phyloP scores from a whole-genome alignment of 2,113 vertebrate genomes.

The Crotalus viridis region DNA sequence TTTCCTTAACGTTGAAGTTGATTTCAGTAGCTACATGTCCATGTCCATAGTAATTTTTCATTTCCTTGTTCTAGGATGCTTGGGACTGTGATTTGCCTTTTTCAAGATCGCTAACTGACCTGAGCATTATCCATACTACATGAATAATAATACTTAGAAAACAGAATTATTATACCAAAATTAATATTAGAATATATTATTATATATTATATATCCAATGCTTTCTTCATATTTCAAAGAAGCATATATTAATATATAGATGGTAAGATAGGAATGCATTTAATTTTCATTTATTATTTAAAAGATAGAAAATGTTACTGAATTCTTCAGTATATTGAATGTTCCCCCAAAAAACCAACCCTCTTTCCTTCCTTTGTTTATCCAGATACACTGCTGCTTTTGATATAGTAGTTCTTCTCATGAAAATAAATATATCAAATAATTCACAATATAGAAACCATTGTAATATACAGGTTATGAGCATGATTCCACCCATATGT shows the following conservation, averaged over 20 bases:
- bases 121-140: too few species aligned
- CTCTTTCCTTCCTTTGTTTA: background rate
- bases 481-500: background rate
- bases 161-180: too few species aligned
- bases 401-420: background rate
- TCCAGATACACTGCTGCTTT: background rate
- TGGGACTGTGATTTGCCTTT: too few species aligned
- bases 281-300: background rate
- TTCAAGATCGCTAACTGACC: too few species aligned
- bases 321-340: background rate
- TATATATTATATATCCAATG: background rate
- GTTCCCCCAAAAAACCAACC: background rate
- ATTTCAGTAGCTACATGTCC: too few species aligned
- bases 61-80: too few species aligned
- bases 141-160: too few species aligned
- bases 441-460: constrained; percentile 26
- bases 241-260: background rate
- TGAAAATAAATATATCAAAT: background rate
- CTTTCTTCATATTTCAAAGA: background rate
- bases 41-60: too few species aligned
- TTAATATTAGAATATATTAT: too few species aligned
- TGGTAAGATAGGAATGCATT: background rate
- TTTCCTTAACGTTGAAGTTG: too few species aligned
- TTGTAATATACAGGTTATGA: background rate
- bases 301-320: background rate